Percentiles rank a stretch among this genome's conserved stretches.
Conservation (phyloP, 2,113 vertebrate genomes). For the Perccottus glenii region DNA sequence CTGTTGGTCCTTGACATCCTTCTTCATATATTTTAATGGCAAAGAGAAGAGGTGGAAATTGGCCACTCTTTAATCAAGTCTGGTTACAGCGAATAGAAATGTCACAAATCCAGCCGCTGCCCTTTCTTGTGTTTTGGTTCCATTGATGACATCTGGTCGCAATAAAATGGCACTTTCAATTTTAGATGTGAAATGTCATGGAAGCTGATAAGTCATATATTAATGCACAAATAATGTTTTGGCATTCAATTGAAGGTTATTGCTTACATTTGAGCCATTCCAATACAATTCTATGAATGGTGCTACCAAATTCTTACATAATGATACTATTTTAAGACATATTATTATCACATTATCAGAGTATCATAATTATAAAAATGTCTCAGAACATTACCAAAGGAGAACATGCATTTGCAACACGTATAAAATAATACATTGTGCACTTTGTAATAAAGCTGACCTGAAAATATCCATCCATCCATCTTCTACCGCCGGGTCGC, state of each 20-base stretch:
- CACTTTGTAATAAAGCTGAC: too few species aligned
- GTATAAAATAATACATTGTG: too few species aligned
- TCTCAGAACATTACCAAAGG: too few species aligned
- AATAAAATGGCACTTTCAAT: constrained; percentile 42
- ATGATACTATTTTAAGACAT: too few species aligned
- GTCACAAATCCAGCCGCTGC: constrained; percentile 17
- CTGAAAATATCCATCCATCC: too few species aligned
- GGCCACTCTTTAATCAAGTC: constrained; percentile 21
- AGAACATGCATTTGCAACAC: too few species aligned
- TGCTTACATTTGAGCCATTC: constrained; percentile 21
- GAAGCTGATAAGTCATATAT: constrained; percentile 13
- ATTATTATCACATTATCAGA: too few species aligned
- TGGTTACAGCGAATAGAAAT: constrained; percentile 35
- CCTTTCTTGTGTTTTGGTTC: constrained; percentile 41
- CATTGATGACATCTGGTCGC: constrained; percentile 38
- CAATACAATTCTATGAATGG: too few species aligned
- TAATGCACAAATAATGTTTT: constrained; percentile 20
- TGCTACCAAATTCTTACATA: too few species aligned
- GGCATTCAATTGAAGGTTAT: constrained; percentile 33
- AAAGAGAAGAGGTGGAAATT: neutral
- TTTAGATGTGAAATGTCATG: constrained; percentile 51
- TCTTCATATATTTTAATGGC: neutral
- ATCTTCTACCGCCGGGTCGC: too few species aligned
- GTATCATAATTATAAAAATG: too few species aligned
- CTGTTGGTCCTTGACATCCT: neutral